Evolutionary conservation across 2,113 vertebrate species (phyloP).

Genomic region (Xyrauchen texanus): DNA sequence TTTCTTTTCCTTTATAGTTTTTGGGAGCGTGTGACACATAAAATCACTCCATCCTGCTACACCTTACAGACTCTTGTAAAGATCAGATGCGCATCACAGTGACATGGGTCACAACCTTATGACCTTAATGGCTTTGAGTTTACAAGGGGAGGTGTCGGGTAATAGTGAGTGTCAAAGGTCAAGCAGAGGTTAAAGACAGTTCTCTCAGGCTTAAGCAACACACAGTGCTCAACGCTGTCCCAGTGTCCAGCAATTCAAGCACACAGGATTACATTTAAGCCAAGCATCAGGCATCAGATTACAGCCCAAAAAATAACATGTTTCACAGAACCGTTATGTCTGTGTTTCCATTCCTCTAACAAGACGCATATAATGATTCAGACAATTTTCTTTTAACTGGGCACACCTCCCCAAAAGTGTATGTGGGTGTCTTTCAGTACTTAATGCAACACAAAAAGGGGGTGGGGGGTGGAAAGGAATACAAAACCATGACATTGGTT

Average conservation of each 20-base stretch:
- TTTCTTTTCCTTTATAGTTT: neutral
- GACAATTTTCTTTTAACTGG: too few relatives aligned
- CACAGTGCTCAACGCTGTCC: conserved; percentile 19
- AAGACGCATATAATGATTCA: neutral
- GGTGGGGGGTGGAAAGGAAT: too few relatives aligned
- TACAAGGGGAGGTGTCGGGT: conserved; percentile 40
- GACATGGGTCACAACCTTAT: conserved; percentile 22
- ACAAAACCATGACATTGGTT: too few relatives aligned
- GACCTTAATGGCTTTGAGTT: conserved; percentile 35
- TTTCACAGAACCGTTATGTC: neutral
- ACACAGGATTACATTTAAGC: conserved; percentile 40
- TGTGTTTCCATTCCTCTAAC: neutral
- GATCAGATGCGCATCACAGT: conserved; percentile 4
- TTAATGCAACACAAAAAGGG: too few relatives aligned
- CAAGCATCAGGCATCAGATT: conserved; percentile 39
- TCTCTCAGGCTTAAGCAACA: conserved; percentile 36
- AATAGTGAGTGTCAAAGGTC: conserved; percentile 19
- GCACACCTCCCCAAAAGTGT: too few relatives aligned
- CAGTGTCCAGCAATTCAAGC: conserved; percentile 22
- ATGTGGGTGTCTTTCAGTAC: too few relatives aligned
- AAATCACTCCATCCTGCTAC: neutral
- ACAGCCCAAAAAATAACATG: neutral
- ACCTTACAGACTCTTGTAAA: neutral
- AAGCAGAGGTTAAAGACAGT: conserved; percentile 18
- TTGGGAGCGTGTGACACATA: neutral